Evolutionary conservation across 2,888 invertebrate species (phyloP), one percentile per base, ranked within the genome.

Genomic region (Maniola hyperantus): DNA sequence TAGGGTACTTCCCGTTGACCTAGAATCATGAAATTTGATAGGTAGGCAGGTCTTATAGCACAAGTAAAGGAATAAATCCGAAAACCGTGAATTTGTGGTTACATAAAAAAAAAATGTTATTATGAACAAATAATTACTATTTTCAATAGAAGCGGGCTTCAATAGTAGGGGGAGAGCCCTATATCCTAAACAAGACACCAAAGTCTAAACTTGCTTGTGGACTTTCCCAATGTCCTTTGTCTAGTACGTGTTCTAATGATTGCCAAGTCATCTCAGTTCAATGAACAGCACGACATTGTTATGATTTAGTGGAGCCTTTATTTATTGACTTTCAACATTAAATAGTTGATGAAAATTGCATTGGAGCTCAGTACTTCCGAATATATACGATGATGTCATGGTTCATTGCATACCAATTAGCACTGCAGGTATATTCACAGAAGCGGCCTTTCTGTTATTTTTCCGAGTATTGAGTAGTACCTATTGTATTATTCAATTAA

Each of bases 261-360:
- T 42, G 39, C 20, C 18, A 10, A 57, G 57, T 57, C 57, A 57
- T 57, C 13, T 4, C 11, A 42, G 67, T 68, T 68, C 67, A 68
- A 68, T 55, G 67, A 50, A 65, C 67, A 42, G 10, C 55, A 42
- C 58, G 68, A 65, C 65, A 64, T 67, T 68, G 68, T 65, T 57
- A 57, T 57, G 57, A 57, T 65, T 50, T 60, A 42, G 34, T 33
- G 55, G 54, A 57, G 39, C 42, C 39, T 57, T 42, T 57, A 55
- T 55, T 55, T 55, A 39, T 57, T 57, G 20, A n/a, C 51, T 53
- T 20, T 50, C 7, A 5, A 26, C 33, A 59, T 54, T 53, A 58
- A 54, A n/a, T 54, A 59, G 58, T 50, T 33, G 51, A 54, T 50
- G 55, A 15, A 66, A 66, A 57, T 66, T 66, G 63, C 46, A 58